A percentile compares a stretch with the other conserved stretches of the same genome.
Conservation (phyloP, 35 echinoderm and acorn worm species). For the Ptychodera flava region DNA sequence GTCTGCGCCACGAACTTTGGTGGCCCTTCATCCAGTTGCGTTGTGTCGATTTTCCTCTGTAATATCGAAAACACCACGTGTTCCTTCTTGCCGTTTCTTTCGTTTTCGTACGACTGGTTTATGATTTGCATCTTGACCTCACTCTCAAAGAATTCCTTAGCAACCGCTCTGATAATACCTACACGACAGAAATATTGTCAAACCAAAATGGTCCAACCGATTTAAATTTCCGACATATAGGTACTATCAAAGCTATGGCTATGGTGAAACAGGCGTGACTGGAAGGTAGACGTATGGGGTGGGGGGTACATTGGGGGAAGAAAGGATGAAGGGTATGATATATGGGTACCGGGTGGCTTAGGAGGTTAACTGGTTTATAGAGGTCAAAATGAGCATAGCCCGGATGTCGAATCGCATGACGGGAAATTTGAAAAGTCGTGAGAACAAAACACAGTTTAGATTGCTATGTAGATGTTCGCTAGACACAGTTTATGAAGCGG, state of each 20-base stretch:
- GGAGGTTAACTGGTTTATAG: too few relatives aligned
- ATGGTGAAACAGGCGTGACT: too few relatives aligned
- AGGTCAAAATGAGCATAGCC: too few relatives aligned
- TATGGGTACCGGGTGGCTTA: too few relatives aligned
- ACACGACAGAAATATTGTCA: background rate
- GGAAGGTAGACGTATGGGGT: too few relatives aligned
- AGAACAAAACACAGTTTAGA: too few relatives aligned
- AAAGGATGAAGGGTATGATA: too few relatives aligned
- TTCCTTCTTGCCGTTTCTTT: constrained; percentile 97
- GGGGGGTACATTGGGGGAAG: too few relatives aligned
- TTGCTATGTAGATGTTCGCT: too few relatives aligned
- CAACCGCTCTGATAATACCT: constrained; percentile 96
- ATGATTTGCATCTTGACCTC: constrained; percentile 86
- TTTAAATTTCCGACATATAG: background rate
- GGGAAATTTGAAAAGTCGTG: too few relatives aligned
- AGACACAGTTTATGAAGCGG: too few relatives aligned
- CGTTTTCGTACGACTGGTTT: constrained; percentile 79
- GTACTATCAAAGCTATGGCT: background rate
- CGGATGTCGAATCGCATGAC: too few relatives aligned
- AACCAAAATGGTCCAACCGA: background rate
- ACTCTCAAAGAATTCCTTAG: constrained; percentile 89
- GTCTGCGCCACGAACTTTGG: constrained; percentile 54
- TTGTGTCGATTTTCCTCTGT: constrained; percentile 37
- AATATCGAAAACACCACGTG: constrained; percentile 97
- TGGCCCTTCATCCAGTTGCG: constrained; percentile 2